phyloP scores from a whole-genome alignment of 2,888 invertebrate genomes.

The Venusia cambrica region DNA sequence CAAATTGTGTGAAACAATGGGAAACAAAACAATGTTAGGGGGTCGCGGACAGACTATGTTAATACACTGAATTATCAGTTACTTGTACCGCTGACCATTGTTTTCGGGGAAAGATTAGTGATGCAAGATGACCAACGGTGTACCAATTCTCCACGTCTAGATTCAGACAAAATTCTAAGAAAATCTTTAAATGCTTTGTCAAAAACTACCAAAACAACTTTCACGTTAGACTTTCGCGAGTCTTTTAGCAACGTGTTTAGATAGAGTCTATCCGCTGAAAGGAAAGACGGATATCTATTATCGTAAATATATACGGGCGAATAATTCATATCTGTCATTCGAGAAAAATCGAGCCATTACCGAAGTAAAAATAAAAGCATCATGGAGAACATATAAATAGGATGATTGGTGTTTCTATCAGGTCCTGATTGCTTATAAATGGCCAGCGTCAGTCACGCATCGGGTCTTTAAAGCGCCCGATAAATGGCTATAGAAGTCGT shows the following conservation, averaged over 20 bases:
- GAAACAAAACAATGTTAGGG: constrained; percentile 44
- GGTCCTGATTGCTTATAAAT: constrained; percentile 47
- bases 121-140: constrained; percentile 37
- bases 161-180: too few species aligned
- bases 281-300: too few species aligned
- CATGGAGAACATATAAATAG: constrained; percentile 30
- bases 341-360: constrained; percentile 10
- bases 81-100: constrained; percentile 44
- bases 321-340: constrained; percentile 8
- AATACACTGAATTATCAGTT: constrained; percentile 59
- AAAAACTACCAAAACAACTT: too few species aligned
- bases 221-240: too few species aligned
- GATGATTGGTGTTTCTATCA: constrained; percentile 43
- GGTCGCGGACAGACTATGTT: constrained; percentile 61
- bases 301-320: not conserved
- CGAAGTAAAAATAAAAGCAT: constrained; percentile 22
- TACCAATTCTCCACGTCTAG: constrained; percentile 18
- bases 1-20: constrained; percentile 66
- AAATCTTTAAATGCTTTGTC: too few species aligned
- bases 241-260: too few species aligned
- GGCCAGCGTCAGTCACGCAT: constrained; percentile 48
- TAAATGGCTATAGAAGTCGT: constrained; percentile 51
- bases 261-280: too few species aligned
- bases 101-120: constrained; percentile 52
- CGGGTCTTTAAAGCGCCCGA: constrained; percentile 44